Conservation (phyloP, 2,797 vertebrate genomes). For the Hippoglossus hippoglossus region DNA sequence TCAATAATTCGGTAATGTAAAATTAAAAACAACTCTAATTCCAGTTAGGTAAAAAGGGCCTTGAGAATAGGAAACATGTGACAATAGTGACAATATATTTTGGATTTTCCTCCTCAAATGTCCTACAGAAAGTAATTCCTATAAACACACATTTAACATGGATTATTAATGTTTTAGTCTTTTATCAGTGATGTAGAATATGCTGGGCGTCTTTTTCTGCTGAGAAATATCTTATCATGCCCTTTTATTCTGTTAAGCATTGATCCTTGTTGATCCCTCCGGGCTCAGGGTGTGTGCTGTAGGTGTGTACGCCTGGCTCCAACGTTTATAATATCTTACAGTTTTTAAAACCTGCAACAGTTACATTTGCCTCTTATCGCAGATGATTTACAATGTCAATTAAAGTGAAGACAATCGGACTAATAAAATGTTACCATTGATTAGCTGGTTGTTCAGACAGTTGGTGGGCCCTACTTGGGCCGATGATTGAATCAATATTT, state of each 20-base stretch:
- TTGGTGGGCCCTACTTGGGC: no score
- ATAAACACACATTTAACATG: background rate
- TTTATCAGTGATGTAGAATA: background rate
- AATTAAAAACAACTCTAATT: background rate
- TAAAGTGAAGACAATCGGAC: slow-evolving; percentile 13
- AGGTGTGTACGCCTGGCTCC: slow-evolving; percentile 23
- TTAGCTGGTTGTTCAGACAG: slow-evolving; percentile 1
- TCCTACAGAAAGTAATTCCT: no score
- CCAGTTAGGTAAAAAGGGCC: background rate
- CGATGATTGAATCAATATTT: no score
- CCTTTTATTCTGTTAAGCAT: slow-evolving; percentile 35
- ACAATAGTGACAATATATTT: no score
- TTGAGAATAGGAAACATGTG: no score
- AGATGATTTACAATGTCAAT: slow-evolving; percentile 13
- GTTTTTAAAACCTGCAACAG: background rate
- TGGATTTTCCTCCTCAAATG: no score
- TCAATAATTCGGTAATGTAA: background rate
- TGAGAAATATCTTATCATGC: slow-evolving; percentile 7
- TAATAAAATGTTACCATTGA: background rate
- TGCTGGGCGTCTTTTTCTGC: slow-evolving; percentile 8
- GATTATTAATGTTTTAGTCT: no score
- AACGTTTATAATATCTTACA: background rate
- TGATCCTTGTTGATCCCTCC: slow-evolving; percentile 42
- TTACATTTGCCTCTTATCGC: slow-evolving; percentile 7
- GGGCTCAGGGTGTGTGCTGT: slow-evolving; percentile 27